Evolutionary conservation across 2,113 vertebrate genomes (phyloP).

Genomic region (Oryzias melastigma): DNA sequence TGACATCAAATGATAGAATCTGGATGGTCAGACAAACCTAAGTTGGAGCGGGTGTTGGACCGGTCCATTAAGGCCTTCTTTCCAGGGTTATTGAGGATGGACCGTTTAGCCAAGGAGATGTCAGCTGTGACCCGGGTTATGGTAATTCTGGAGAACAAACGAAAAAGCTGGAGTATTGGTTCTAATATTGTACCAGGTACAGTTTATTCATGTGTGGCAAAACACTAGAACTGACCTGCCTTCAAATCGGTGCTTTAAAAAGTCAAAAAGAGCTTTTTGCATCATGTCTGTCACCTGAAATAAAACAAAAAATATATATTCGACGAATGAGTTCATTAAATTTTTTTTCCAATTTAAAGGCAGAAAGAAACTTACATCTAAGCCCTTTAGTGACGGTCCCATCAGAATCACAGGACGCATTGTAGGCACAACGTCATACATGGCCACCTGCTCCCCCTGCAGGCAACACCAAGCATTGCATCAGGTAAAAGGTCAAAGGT

Average conservation of each 20-base stretch:
- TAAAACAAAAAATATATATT: slow-evolving; percentile 19
- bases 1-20: neutral
- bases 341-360: neutral
- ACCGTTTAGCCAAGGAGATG: slow-evolving; percentile 97
- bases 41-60: slow-evolving; percentile 92
- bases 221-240: slow-evolving; percentile 86
- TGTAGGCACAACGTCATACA: slow-evolving; percentile 98
- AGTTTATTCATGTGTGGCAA: neutral
- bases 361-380: slow-evolving; percentile 81
- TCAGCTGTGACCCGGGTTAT: slow-evolving; percentile 97
- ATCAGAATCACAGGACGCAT: slow-evolving; percentile 98
- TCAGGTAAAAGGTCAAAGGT: too few relatives aligned
- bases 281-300: slow-evolving; percentile 99
- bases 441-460: slow-evolving; percentile 93
- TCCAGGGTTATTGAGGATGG: slow-evolving; percentile 96
- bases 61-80: slow-evolving; percentile 98
- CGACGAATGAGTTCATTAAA: neutral
- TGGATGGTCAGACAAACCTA: slow-evolving; percentile 79
- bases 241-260: slow-evolving; percentile 99
- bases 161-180: slow-evolving; percentile 1
- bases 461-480: slow-evolving; percentile 5
- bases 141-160: slow-evolving; percentile 83
- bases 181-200: neutral
- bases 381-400: slow-evolving; percentile 97
- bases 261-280: slow-evolving; percentile 99